Conservation (phyloP, 1,140 invertebrate genomes). For the Drosophila miranda region DNA sequence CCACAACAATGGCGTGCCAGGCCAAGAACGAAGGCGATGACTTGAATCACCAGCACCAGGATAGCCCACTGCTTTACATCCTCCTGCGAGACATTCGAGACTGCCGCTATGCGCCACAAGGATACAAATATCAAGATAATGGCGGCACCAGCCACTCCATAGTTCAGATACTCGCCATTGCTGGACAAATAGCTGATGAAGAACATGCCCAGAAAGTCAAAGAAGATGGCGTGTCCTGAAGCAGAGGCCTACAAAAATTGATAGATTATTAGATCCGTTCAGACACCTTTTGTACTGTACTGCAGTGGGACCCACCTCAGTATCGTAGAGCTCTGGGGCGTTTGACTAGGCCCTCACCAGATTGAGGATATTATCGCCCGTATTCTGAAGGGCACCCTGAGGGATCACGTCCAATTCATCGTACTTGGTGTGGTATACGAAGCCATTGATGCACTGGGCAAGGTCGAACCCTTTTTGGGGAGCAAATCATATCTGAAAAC, state of each 20-base stretch:
- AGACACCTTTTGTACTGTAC: constrained; percentile 32
- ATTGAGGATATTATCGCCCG: constrained; percentile 89
- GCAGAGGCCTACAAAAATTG: constrained; percentile 78
- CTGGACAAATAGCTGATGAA: constrained; percentile 85
- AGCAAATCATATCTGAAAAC: not conserved
- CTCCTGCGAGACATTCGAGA: constrained; percentile 35
- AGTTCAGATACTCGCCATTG: constrained; percentile 84
- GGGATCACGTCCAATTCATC: constrained; percentile 90
- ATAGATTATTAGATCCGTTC: constrained; percentile 80
- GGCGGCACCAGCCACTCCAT: constrained; percentile 83
- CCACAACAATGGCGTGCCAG: constrained; percentile 83
- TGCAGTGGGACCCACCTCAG: constrained; percentile 85
- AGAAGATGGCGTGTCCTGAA: constrained; percentile 87
- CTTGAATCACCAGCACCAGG: constrained; percentile 46
- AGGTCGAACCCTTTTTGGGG: constrained; percentile 87
- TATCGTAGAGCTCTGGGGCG: constrained; percentile 84
- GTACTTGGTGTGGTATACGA: constrained; percentile 94
- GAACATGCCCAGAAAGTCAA: constrained; percentile 90
- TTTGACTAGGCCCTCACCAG: constrained; percentile 86
- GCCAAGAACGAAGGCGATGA: constrained; percentile 74
- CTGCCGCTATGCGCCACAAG: constrained; percentile 51
- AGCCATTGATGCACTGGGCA: constrained; percentile 95
- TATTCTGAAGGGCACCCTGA: constrained; percentile 90
- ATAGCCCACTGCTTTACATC: constrained; percentile 44
- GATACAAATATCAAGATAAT: constrained; percentile 81